Evolutionary conservation across 2,797 vertebrate species (phyloP).

Genomic region (Champsocephalus esox): DNA sequence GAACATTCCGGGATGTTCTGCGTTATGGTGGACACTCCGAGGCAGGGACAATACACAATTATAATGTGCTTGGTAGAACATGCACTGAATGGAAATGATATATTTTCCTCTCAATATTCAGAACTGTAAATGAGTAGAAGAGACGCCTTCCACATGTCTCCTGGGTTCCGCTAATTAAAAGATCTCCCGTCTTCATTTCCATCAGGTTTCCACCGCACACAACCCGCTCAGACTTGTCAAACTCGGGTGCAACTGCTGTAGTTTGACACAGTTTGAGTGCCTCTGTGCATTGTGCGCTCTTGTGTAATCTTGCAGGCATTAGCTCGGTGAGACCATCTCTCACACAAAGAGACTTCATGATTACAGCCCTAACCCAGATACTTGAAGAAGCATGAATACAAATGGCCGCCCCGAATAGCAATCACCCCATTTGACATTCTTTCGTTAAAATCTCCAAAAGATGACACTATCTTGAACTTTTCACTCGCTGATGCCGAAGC

Average conservation of each 20-base stretch:
- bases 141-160: conserved; percentile 25
- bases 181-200: conserved; percentile 60
- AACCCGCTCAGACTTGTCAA: conserved; percentile 18
- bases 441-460: conserved; percentile 40
- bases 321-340: conserved; percentile 42
- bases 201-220: conserved; percentile 51
- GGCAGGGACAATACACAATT: conserved; percentile 28
- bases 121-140: conserved; percentile 7
- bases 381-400: conserved; percentile 46
- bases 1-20: conserved; percentile 9
- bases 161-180: conserved; percentile 61
- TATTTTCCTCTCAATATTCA: conserved; percentile 9
- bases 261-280: conserved; percentile 46
- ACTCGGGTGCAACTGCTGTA: conserved; percentile 19
- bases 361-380: conserved; percentile 71
- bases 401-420: conserved; percentile 30
- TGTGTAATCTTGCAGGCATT: conserved; percentile 47
- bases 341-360: conserved; percentile 70
- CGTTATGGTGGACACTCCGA: background rate
- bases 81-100: conserved; percentile 22
- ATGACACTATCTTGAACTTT: conserved; percentile 67
- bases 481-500: background rate
- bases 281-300: conserved; percentile 20
- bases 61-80: conserved; percentile 27
- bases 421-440: conserved; percentile 48